Conservation (phyloP, 2,888 invertebrate species). For the Sarcophaga rosellei region DNA sequence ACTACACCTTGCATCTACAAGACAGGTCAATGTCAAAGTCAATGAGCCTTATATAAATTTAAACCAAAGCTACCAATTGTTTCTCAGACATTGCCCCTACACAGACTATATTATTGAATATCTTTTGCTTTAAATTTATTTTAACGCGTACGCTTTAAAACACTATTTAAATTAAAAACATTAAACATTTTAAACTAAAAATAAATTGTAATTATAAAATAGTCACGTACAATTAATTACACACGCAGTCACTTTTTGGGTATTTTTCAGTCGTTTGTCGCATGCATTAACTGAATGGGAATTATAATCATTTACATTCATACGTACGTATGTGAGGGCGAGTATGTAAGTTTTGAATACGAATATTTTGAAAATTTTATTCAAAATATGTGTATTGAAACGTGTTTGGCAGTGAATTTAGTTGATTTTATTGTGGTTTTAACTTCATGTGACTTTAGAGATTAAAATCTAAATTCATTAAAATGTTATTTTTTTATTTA, state of each 20-base stretch:
- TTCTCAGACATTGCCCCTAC: too few relatives aligned
- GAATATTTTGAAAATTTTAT: neutral
- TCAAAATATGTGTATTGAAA: neutral
- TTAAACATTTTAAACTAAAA: neutral
- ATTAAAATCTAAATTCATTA: constrained; percentile 4
- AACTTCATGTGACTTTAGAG: neutral
- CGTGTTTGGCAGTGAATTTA: constrained; percentile 10
- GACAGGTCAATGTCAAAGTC: too few relatives aligned
- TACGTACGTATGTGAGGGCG: too few relatives aligned
- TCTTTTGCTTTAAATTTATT: too few relatives aligned
- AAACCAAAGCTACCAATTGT: too few relatives aligned
- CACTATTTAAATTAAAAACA: neutral
- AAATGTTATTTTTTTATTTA: constrained; percentile 5
- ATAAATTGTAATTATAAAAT: neutral
- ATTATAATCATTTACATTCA: too few relatives aligned
- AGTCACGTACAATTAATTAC: neutral
- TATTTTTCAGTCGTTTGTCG: neutral
- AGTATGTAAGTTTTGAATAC: too few relatives aligned
- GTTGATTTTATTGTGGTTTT: neutral
- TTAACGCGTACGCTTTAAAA: too few relatives aligned
- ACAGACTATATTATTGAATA: too few relatives aligned
- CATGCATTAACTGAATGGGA: too few relatives aligned
- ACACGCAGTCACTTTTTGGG: neutral
- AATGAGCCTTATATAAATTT: too few relatives aligned
- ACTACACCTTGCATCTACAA: too few relatives aligned